Percentiles rank a stretch among this genome's conserved stretches.
phyloP scores from a whole-genome alignment of 2,888 invertebrate species.

The Tachystola acroxantha region DNA sequence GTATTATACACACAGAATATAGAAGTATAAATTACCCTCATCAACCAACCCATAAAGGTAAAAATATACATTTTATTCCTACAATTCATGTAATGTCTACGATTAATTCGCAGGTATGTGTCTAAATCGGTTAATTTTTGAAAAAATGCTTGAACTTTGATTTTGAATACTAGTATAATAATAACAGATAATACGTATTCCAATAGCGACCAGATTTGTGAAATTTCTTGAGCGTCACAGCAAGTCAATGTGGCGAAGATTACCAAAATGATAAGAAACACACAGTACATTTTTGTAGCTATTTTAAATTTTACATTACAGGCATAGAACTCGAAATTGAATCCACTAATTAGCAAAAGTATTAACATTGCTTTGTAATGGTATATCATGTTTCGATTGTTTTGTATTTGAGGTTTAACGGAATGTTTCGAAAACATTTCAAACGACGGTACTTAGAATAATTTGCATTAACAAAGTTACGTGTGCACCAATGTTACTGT shows the following conservation, averaged over 20 bases:
- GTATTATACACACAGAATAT: constrained; percentile 33
- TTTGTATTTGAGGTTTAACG: constrained; percentile 11
- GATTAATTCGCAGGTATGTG: constrained; percentile 39
- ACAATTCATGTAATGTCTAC: constrained; percentile 27
- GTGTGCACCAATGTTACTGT: constrained; percentile 21
- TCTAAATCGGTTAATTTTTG: constrained; percentile 38
- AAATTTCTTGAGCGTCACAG: constrained; percentile 29
- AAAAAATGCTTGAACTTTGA: constrained; percentile 35
- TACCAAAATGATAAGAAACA: constrained; percentile 27
- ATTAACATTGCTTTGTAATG: constrained; percentile 39
- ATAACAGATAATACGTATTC: constrained; percentile 44
- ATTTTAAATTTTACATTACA: constrained; percentile 22
- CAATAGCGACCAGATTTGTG: constrained; percentile 44
- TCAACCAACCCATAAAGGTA: constrained; percentile 32
- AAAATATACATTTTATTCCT: constrained; percentile 29
- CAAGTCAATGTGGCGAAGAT: constrained; percentile 35
- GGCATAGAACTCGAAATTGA: constrained; percentile 44
- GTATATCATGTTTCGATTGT: constrained; percentile 19
- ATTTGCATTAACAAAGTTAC: constrained; percentile 30
- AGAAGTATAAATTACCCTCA: constrained; percentile 36
- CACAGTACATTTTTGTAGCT: constrained; percentile 33
- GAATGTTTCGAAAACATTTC: constrained; percentile 24
- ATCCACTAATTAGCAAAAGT: constrained; percentile 46
- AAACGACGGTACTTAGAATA: constrained; percentile 12
- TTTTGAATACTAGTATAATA: constrained; percentile 36